Evolutionary conservation across 92 coral and sea anemone species (phyloP).

Genomic region (Ricordea florida): DNA sequence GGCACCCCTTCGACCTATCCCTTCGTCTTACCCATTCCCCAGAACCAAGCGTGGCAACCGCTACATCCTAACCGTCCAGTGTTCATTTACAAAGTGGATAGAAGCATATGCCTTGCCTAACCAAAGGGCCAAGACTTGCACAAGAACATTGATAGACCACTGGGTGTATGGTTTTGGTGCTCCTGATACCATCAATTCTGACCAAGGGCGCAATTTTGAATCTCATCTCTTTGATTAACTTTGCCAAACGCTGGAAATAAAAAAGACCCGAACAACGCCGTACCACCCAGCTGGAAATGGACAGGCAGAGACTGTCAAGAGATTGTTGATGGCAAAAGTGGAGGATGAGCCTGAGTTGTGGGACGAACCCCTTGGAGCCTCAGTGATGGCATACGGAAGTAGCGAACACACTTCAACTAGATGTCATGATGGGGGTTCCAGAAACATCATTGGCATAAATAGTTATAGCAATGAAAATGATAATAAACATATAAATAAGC

Average conservation of each 20-base stretch:
- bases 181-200: slow-evolving; percentile 48
- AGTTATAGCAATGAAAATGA: too few relatives aligned
- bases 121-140: slow-evolving; percentile 48
- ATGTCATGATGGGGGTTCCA: too few relatives aligned
- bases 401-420: not conserved
- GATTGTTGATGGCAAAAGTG: slow-evolving; percentile 10
- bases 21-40: too few relatives aligned
- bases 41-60: slow-evolving; percentile 36
- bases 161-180: slow-evolving; percentile 52
- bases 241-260: slow-evolving; percentile 36
- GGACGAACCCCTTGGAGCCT: not conserved
- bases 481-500: too few relatives aligned
- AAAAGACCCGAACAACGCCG: slow-evolving; percentile 43
- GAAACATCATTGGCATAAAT: too few relatives aligned
- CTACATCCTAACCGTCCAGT: slow-evolving; percentile 33
- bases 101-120: slow-evolving; percentile 61
- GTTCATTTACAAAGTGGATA: slow-evolving; percentile 58
- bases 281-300: slow-evolving; percentile 59
- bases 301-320: slow-evolving; percentile 34
- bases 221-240: slow-evolving; percentile 24
- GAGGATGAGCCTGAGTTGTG: not conserved
- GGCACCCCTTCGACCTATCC: too few relatives aligned
- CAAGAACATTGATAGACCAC: slow-evolving; percentile 36
- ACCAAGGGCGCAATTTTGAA: slow-evolving; percentile 66
- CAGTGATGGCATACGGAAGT: not conserved